phyloP scores from a whole-genome alignment of 2,888 invertebrate species.

The Lathronympha strigana region DNA sequence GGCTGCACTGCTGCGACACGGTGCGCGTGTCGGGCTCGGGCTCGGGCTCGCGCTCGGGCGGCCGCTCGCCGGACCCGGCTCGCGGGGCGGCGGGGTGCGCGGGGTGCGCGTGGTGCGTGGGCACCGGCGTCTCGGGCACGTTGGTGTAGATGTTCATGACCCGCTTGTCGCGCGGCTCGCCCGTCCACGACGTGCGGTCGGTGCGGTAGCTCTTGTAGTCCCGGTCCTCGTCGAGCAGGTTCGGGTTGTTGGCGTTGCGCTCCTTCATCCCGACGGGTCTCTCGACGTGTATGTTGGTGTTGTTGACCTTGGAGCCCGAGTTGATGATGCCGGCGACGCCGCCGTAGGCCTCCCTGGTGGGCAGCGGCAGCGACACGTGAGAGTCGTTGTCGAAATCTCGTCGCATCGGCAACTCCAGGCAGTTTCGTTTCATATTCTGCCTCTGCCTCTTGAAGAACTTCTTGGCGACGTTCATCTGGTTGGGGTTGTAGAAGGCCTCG shows the following conservation, averaged over 20 bases:
- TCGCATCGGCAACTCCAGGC: slow-evolving; percentile 87
- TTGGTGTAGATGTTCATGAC: slow-evolving; percentile 87
- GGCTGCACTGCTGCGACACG: slow-evolving; percentile 88
- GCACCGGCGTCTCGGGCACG: slow-evolving; percentile 85
- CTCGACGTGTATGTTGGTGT: slow-evolving; percentile 91
- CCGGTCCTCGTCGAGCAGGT: slow-evolving; percentile 86
- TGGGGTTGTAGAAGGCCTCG: slow-evolving; percentile 95
- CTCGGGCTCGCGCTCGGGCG: too few species aligned
- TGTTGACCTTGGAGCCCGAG: slow-evolving; percentile 90
- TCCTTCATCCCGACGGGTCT: slow-evolving; percentile 82
- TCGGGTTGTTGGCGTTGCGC: slow-evolving; percentile 85
- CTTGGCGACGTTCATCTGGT: slow-evolving; percentile 96
- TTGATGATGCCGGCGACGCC: slow-evolving; percentile 86
- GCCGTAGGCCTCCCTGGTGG: slow-evolving; percentile 77
- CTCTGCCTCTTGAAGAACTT: slow-evolving; percentile 96
- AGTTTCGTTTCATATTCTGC: slow-evolving; percentile 89
- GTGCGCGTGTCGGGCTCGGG: slow-evolving; percentile 85
- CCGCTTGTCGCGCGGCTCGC: slow-evolving; percentile 65
- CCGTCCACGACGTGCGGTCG: slow-evolving; percentile 72
- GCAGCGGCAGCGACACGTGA: slow-evolving; percentile 78
- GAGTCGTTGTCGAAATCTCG: slow-evolving; percentile 84
- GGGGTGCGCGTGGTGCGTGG: slow-evolving; percentile 78
- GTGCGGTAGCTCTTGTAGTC: slow-evolving; percentile 73
- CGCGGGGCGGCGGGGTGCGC: slow-evolving; percentile 69
- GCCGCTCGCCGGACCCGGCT: too few species aligned